Evolutionary conservation across 2,888 invertebrate species (phyloP), one percentile per base, ranked within the genome.

Genomic region (Zaprionus obscuricornis): DNA sequence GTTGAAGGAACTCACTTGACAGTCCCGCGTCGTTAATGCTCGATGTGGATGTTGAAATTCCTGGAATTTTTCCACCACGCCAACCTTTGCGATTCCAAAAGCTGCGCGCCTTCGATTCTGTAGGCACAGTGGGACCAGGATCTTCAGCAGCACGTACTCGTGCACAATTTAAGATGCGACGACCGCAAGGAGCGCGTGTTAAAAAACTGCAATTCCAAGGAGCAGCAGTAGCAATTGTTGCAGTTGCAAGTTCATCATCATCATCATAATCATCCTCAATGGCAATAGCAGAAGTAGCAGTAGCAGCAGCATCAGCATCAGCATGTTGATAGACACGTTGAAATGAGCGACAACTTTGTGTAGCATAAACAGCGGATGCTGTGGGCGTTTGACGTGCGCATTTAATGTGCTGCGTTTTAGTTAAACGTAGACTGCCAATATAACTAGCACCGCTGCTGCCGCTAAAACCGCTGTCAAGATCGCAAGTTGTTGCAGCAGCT

Each of bases 371-470:
- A 1, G 58, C 88, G 84, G 24, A 88, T 83, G 46, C 54, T 8
- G 62, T 54, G 16, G 60, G 52, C 24, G 74, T 73, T 34, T 85
- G 86, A 4, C 88, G 83, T 6, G 87, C 81, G 22, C 85, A 86
- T 57, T 88, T 78, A 31, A 87, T 76, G 66, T 81, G 87, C 18
- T 90, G 90, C 11, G 89, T 88, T 55, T 90, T 90, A 55, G 89
- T 89, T 51, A 90, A 81, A 55, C 94, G 91, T 71, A 94, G 90
- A 87, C 94, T 94, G 57, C 94, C 94, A 6, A 94, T 94, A 90
- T 95, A 95, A 91, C 95, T 95, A 72, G 95, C 95, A 75, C 95
- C 95, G 87, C 95, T 95, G 90, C 95, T 95, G 78, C 95, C 95
- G 90, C 95, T 95, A 90, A 95, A 95, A 46, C 95, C 95, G 89